A percentile compares a stretch with the other conserved stretches of the same genome.
Evolutionary conservation across 1,140 invertebrate species (phyloP).

Genomic region (Eupristina koningsbergeri): DNA sequence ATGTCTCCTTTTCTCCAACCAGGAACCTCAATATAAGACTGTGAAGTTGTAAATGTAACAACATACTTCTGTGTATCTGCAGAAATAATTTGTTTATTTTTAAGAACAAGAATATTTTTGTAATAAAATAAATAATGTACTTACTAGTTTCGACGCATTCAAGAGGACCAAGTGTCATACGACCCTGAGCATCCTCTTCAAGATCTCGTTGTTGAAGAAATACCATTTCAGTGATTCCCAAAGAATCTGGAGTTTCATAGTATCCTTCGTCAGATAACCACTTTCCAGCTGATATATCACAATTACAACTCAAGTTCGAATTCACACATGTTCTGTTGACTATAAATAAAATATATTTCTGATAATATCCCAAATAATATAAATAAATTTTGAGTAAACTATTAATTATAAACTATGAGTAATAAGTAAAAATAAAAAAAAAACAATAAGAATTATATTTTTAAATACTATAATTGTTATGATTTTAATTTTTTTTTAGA

Average conservation of each 20-base stretch:
- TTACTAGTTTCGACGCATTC: constrained; percentile 95
- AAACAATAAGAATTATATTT: no score
- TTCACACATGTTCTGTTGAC: constrained; percentile 86
- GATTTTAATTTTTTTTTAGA: no score
- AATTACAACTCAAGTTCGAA: constrained; percentile 88
- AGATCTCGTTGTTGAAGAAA: constrained; percentile 90
- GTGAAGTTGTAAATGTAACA: constrained; percentile 92
- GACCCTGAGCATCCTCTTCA: constrained; percentile 84
- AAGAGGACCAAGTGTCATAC: constrained; percentile 90
- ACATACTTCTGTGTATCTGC: constrained; percentile 92
- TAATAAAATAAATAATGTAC: constrained; percentile 53
- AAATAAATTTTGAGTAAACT: no score
- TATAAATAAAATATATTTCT: constrained; percentile 69
- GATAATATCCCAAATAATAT: no score
- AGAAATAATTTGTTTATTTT: neutral
- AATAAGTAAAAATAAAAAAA: no score
- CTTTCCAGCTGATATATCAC: constrained; percentile 85
- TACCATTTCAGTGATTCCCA: constrained; percentile 92
- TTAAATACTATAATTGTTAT: no score
- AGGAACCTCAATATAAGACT: constrained; percentile 92
- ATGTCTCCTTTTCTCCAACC: constrained; percentile 94
- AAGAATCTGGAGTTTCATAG: constrained; percentile 82
- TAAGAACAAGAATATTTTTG: neutral
- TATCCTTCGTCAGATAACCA: constrained; percentile 92
- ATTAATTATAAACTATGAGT: no score